Evolutionary conservation across 1,140 invertebrate genomes (phyloP), one percentile per base, ranked within the genome.

Genomic region (Globodera rostochiensis): DNA sequence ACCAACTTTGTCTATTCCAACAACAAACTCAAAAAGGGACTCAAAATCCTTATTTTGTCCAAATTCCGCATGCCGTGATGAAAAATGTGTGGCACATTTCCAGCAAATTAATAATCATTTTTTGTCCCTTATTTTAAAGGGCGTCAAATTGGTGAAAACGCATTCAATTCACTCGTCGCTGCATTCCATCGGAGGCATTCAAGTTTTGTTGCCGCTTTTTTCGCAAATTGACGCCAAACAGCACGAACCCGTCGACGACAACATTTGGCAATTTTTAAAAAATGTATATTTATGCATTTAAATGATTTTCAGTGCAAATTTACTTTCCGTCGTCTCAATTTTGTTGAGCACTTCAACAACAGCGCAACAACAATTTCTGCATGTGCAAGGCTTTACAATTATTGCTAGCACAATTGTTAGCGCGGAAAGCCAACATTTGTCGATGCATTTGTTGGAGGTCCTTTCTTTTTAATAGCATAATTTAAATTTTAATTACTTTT

Each of bases 81-180:
- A 80, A 71, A 80, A 79, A 82, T 69, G 53, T 81, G 19, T 47
- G 8, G 77, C 53, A 6, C 8, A 1, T 53, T 74, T 83, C 53
- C 47, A 13, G 11, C 19, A 13, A 13, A 1, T 49, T 15, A 13
- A 25, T 81, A 53, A 79, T 69, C 1, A 25, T 77, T 69, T 60
- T 21, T 9, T 25, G 15, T 19, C 25, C 13, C 53, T 36, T 21
- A 13, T 79, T n/a, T 92, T 92, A 73, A 90, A 98, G 95, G 96
- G 98, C 90, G 97, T 98, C 82, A 98, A 98, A 93, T 96, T 98
- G 84, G 95, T 99, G 82, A 95, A 97, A 88, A 99, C 97, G 79
- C 95, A 98, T 92, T 98, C 97, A 84, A 98, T 99, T 91, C 96
- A 98, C 91, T 96, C 95, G 91, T 98, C 96, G 7, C 92, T 99